Base-by-base conservation (phyloP, 2,888 invertebrate species). In the Drosophila paramelanica region DNA sequence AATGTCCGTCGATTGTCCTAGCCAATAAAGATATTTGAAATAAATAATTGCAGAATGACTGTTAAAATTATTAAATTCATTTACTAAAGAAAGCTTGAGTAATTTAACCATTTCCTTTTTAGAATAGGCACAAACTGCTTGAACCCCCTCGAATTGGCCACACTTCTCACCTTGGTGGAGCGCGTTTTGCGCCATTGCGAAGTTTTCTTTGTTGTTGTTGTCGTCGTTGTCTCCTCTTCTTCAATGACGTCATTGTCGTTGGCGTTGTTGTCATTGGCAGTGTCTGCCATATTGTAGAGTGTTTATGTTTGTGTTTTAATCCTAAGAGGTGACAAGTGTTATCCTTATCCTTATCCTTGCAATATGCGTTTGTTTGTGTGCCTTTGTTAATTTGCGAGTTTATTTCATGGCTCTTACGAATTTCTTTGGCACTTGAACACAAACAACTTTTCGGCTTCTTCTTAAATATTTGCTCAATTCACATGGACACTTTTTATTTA, bases 181-280 rank as follows among this genome's bases (percentile, higher is more conserved):
- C 84, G 84, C 60, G 79, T 90, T 75, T 89, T 90, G 68, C 73
- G 90, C 90, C 90, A 90, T 73, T 89, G 86, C 47, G 91, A 89
- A 72, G 89, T 79, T 66, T 82, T 81, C 62, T 83, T 89, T 56
- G 84, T 86, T 27, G 81, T 89, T 43, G 84, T 82, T 59, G 77
- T 80, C 42, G 86, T 79, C 56, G 77, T 79, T 13, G 59, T 61
- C 61, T 79, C 87, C 49, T 88, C 77, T 39, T 79, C 79, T 51
- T 73, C 77, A 50, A 71, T 75, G 71, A 79, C 76, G 55, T 86
- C 86, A 55, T 76, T 78, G 88, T 85, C 62, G 64, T 73, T 67
- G 73, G 68, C 39, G 36, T 45, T 52, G 49, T 69, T 74, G 79
- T 89, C 86, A 73, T 67, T 82, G 82, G 83, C 82, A 79, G 82